Evolutionary conservation across 2,113 vertebrate genomes (phyloP), one percentile per base, ranked within the genome.

Genomic region (Chroicocephalus ridibundus): DNA sequence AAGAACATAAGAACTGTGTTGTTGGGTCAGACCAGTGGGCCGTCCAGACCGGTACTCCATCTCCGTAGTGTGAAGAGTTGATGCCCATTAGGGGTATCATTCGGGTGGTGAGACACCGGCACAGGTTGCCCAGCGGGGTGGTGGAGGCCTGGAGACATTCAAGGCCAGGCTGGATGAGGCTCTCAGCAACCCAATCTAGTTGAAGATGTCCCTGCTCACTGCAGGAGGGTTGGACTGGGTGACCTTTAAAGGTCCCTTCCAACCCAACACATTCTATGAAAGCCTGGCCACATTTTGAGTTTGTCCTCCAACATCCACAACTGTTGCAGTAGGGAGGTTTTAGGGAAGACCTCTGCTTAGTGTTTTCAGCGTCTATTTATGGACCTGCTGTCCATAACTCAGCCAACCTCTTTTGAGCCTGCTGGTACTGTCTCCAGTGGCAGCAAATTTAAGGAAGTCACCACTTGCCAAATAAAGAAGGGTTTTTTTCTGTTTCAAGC

Each of bases 51-150:
- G 24, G 38, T 16, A 18, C 26, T 44, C 40, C 27, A 26, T 34
- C 38, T 42, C 71, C 17, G n/a, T 11, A 32, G 25, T 0, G 6
- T 11, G 46, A 76, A 47, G 46, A 15, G 25, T 9, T 65, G 58
- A 19, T 58, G 55, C 27, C 62, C 19, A 0, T 20, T 8, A 9
- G 27, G 69, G 51, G 5, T 24, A 1, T 4, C 6, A 4, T 47
- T 21, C 21, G 47, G 10, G 5, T 47, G 46, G 46, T 22, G 20
- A 47, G 47, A 47, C 47, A 22, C 20, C 21, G 47, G 20, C 20
- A 5, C 20, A 47, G 47, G 20, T 21, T 47, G 20, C 10, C 20
- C 47, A 21, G 47, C 5, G 47, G 11, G 47, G 47, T 21, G 47
- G 10, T 22, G 47, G 47, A 47, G 47, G 47, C 47, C 47, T 47